Conservation (phyloP, 2,797 vertebrate genomes). For the Smutsia temminckii region DNA sequence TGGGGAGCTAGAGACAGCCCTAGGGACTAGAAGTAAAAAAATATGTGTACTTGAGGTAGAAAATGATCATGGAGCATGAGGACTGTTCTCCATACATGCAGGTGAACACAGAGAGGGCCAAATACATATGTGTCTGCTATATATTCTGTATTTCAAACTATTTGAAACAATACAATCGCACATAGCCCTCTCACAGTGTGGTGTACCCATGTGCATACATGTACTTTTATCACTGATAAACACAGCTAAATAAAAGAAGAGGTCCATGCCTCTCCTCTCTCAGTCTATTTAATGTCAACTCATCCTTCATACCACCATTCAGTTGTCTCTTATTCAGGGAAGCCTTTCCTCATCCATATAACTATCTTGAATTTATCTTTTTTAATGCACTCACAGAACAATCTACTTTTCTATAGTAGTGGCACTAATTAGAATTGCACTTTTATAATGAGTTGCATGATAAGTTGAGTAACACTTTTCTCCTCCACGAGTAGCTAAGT, state of each 20-base stretch:
- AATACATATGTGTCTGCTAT: neutral
- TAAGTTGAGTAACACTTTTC: slow-evolving; percentile 1
- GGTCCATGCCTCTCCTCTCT: neutral
- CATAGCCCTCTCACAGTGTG: neutral
- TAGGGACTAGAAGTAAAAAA: neutral
- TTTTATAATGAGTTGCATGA: slow-evolving; percentile 15
- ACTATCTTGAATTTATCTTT: neutral
- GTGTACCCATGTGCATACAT: neutral
- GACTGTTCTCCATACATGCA: neutral
- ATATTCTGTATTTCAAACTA: neutral
- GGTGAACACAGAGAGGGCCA: neutral
- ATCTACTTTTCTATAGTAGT: neutral
- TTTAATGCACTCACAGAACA: neutral
- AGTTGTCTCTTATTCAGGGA: neutral
- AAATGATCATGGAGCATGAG: neutral
- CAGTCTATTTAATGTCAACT: neutral
- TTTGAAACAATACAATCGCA: neutral
- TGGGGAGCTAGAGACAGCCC: neutral
- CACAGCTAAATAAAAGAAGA: neutral
- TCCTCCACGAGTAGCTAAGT: neutral
- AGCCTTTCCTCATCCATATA: neutral
- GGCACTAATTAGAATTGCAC: neutral
- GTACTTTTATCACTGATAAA: neutral
- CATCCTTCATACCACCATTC: neutral
- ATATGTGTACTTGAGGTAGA: neutral